Conservation (phyloP, 2,888 invertebrate species). For the Acleris laterana region DNA sequence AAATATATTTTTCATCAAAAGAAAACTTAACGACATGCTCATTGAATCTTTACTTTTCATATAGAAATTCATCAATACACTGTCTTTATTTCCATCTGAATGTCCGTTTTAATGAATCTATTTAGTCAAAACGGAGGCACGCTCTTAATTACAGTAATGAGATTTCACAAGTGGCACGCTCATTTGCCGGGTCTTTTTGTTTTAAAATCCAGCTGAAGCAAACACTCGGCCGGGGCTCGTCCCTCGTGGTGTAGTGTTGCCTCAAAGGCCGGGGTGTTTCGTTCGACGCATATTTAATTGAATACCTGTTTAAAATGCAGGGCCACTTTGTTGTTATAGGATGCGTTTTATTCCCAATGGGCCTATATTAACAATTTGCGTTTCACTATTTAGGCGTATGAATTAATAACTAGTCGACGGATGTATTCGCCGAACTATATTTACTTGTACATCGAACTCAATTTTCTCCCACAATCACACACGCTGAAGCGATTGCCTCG, state of each 20-base stretch:
- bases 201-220: slow-evolving; percentile 38
- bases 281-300: slow-evolving; percentile 48
- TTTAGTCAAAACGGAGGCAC: slow-evolving; percentile 42
- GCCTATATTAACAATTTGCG: not conserved
- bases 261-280: slow-evolving; percentile 42
- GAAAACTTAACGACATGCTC: not conserved
- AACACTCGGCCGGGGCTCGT: slow-evolving; percentile 16
- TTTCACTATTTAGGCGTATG: slow-evolving; percentile 8
- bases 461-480: slow-evolving; percentile 39
- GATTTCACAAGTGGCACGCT: slow-evolving; percentile 46
- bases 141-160: slow-evolving; percentile 58
- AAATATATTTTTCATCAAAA: too few relatives aligned
- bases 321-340: slow-evolving; percentile 21
- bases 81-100: slow-evolving; percentile 26
- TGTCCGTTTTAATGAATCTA: slow-evolving; percentile 45
- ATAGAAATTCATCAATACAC: slow-evolving; percentile 19
- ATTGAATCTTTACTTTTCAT: not conserved
- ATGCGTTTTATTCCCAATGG: not conserved
- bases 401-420: slow-evolving; percentile 8
- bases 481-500: slow-evolving; percentile 43
- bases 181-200: slow-evolving; percentile 47
- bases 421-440: slow-evolving; percentile 9
- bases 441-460: slow-evolving; percentile 31
- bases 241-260: slow-evolving; percentile 16
- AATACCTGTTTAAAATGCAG: slow-evolving; percentile 41